A percentile compares a stretch with the other conserved stretches of the same genome.
phyloP scores from a whole-genome alignment of 2,888 invertebrate genomes.

The Mimas tiliae region DNA sequence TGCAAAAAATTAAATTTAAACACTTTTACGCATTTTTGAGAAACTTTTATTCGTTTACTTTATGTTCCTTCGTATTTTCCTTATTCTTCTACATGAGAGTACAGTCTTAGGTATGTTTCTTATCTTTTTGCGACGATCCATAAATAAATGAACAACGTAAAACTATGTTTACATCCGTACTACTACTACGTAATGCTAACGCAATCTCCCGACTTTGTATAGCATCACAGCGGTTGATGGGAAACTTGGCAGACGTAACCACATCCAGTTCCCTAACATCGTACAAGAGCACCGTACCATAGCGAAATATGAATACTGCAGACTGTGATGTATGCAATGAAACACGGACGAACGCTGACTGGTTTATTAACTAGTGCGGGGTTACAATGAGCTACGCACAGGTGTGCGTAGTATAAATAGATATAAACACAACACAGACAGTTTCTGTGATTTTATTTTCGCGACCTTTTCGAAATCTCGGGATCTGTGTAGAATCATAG shows the following conservation, averaged over 20 bases:
- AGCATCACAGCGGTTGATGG: not conserved
- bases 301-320: conserved; percentile 6
- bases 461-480: not conserved
- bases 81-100: no score
- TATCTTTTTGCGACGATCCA: not conserved
- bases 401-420: no score
- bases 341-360: no score
- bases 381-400: no score
- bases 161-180: not conserved
- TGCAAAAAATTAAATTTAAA: no score
- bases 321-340: not conserved
- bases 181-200: not conserved
- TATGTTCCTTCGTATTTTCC: no score
- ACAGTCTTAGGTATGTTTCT: not conserved
- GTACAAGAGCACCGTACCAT: conserved; percentile 3
- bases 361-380: no score
- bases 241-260: conserved; percentile 29
- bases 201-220: not conserved
- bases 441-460: not conserved
- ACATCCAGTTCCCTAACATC: conserved; percentile 26
- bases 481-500: not conserved
- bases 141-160: not conserved
- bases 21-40: no score
- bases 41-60: no score
- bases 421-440: no score